Conservation (phyloP, 1,140 invertebrate genomes). For the Drosophila pectinifera region DNA sequence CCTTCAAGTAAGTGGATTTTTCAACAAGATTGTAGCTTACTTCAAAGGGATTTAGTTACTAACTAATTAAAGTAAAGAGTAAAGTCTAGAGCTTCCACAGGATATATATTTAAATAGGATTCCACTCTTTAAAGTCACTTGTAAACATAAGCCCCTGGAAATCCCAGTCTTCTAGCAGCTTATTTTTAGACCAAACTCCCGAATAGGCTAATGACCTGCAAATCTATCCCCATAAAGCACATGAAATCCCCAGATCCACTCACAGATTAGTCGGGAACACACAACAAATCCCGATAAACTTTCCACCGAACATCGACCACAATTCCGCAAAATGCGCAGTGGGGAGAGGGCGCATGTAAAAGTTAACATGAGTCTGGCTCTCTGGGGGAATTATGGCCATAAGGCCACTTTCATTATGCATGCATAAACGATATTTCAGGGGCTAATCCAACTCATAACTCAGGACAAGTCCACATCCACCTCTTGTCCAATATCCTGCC, state of each 20-base stretch:
- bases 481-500: not conserved
- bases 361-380: slow-evolving; percentile 38
- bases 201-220: slow-evolving; percentile 5
- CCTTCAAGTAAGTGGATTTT: not conserved
- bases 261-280: slow-evolving; percentile 40
- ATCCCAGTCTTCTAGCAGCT: too few relatives aligned
- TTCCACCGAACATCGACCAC: slow-evolving; percentile 19
- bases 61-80: not conserved
- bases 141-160: not conserved
- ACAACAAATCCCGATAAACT: slow-evolving; percentile 51
- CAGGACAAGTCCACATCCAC: slow-evolving; percentile 24
- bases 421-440: slow-evolving; percentile 58
- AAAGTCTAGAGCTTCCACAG: too few relatives aligned
- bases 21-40: not conserved
- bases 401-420: slow-evolving; percentile 57
- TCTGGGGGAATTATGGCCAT: slow-evolving; percentile 48
- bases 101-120: not conserved
- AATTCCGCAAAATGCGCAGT: slow-evolving; percentile 2
- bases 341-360: slow-evolving; percentile 24
- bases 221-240: slow-evolving; percentile 31
- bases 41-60: not conserved
- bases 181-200: too few relatives aligned
- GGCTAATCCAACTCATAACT: slow-evolving; percentile 52
- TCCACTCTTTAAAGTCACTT: too few relatives aligned
- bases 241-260: slow-evolving; percentile 26